phyloP scores from a whole-genome alignment of 2,113 vertebrate species.

The Stercorarius parasiticus region DNA sequence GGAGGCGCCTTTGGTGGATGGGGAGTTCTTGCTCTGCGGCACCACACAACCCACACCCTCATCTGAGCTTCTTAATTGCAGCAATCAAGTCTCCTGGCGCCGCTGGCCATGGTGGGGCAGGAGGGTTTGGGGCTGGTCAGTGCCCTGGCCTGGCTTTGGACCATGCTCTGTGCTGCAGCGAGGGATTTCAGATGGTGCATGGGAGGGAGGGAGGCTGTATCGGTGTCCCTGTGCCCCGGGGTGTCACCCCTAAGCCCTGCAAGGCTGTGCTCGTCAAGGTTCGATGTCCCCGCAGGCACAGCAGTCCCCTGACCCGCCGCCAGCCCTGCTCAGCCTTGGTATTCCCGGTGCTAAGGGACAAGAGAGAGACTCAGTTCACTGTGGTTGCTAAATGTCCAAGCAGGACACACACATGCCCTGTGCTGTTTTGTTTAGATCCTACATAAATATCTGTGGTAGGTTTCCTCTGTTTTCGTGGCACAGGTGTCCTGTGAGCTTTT shows the following conservation, averaged over 20 bases:
- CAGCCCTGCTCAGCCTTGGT: not conserved
- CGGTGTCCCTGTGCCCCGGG: not conserved
- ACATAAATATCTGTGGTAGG: not conserved
- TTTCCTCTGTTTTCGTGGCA: not conserved
- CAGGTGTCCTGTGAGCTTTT: not conserved
- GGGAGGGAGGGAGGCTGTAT: not conserved
- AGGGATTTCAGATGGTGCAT: fast-evolving
- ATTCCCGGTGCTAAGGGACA: not conserved
- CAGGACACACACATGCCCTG: not conserved
- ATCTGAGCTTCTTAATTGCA: not conserved
- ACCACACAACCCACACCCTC: not conserved
- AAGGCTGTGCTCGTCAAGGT: not conserved
- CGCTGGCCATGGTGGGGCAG: fast-evolving
- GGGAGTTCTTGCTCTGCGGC: not conserved
- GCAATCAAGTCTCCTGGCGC: not conserved
- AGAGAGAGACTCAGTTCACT: not conserved
- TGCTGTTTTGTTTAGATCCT: not conserved
- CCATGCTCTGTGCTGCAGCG: fast-evolving
- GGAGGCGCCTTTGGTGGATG: fast-evolving
- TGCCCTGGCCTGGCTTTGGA: not conserved
- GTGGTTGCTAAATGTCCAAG: not conserved
- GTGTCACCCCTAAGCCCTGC: not conserved
- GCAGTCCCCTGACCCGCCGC: not conserved
- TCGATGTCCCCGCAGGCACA: not conserved
- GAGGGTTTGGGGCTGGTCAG: not conserved